These are phyloP conservation scores for Grallaria varia DNA, from an alignment of 2,113 vertebrate species.

Conservation along the genomic window DNA sequence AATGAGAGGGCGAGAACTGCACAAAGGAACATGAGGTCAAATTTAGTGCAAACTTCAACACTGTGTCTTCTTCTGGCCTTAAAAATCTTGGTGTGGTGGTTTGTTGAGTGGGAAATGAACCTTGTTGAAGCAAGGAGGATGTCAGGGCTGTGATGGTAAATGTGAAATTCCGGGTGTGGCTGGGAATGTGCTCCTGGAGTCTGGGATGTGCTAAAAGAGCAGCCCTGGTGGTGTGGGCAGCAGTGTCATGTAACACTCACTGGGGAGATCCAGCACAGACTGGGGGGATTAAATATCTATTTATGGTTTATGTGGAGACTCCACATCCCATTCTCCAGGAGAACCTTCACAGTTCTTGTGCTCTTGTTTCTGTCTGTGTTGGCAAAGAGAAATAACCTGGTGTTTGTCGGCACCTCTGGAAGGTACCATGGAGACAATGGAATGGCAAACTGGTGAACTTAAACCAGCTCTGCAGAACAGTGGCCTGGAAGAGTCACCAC, in stretches of 20 bases:
- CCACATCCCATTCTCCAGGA: fast-evolving
- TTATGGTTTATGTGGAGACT: neutral
- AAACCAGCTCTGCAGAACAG: neutral
- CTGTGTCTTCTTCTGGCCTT: neutral
- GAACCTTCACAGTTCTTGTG: neutral
- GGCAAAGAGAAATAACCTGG: neutral
- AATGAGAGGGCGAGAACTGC: neutral
- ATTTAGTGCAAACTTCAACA: neutral
- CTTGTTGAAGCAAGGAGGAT: neutral
- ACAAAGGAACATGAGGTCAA: neutral
- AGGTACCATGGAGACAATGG: neutral
- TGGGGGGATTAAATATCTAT: neutral
- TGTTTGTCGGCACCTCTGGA: neutral
- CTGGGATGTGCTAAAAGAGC: neutral
- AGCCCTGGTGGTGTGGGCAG: neutral
- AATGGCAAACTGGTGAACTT: neutral
- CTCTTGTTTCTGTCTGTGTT: neutral
- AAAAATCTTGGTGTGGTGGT: neutral
- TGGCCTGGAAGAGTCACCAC: neutral
- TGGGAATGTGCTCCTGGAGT: neutral
- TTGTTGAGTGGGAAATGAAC: neutral
- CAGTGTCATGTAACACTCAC: neutral
- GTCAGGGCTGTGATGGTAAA: neutral
- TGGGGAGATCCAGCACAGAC: neutral
- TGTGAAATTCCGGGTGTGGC: neutral